Conservation (phyloP, 2,888 invertebrate species). For the Augochlorella aurata region DNA sequence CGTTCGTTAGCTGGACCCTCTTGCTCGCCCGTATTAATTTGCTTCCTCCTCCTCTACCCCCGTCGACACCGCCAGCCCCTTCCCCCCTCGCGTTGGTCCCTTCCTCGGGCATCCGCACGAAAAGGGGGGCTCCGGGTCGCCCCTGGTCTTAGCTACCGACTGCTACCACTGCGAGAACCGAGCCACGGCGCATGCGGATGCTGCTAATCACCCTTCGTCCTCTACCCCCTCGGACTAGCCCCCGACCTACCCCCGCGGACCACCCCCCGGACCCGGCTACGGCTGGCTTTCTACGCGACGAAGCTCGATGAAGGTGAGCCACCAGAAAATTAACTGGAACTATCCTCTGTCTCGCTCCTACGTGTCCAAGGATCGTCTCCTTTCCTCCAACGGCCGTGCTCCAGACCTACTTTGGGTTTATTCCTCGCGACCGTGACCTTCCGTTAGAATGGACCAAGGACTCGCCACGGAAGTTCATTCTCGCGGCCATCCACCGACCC, state of each 20-base stretch:
- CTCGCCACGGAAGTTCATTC: slow-evolving; percentile 14
- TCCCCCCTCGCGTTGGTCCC: slow-evolving; percentile 40
- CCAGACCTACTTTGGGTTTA: slow-evolving; percentile 63
- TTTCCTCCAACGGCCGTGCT: slow-evolving; percentile 22
- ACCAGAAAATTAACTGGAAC: slow-evolving; percentile 66
- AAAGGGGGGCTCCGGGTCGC: slow-evolving; percentile 72
- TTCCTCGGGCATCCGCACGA: slow-evolving; percentile 61
- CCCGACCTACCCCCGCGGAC: slow-evolving; percentile 21
- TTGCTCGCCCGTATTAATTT: slow-evolving; percentile 81
- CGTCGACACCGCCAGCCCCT: slow-evolving; percentile 45
- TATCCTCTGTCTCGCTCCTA: slow-evolving; percentile 29
- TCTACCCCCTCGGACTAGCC: slow-evolving; percentile 66
- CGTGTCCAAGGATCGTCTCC: not conserved
- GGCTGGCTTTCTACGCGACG: slow-evolving; percentile 49
- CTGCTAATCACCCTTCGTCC: slow-evolving; percentile 75
- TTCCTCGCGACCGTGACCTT: slow-evolving; percentile 66
- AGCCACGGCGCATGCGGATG: slow-evolving; percentile 77
- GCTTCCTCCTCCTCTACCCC: slow-evolving; percentile 75
- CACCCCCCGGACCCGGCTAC: slow-evolving; percentile 22
- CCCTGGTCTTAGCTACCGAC: slow-evolving; percentile 73
- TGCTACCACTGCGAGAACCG: slow-evolving; percentile 56
- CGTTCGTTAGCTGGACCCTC: slow-evolving; percentile 80
- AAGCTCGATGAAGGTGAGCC: slow-evolving; percentile 64
- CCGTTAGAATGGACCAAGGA: slow-evolving; percentile 35
- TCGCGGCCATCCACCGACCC: not conserved